Evolutionary conservation across 2,113 vertebrate species (phyloP), one percentile per base, ranked within the genome.

Genomic region (Mormyrus lacerda): DNA sequence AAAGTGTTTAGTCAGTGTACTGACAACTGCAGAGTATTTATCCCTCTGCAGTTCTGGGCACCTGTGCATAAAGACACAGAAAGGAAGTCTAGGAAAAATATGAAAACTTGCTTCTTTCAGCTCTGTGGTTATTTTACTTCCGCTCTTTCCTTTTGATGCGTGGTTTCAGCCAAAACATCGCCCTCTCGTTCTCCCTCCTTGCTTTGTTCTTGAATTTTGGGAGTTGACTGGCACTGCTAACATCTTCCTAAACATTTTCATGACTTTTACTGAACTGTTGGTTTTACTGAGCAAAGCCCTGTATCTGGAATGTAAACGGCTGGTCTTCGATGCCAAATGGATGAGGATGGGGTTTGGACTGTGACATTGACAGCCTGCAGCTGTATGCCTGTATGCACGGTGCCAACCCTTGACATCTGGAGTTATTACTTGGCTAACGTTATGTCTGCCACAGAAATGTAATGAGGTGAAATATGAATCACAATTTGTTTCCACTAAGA

Each of bases 21-120:
- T 87, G 87, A 27, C 87, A 65, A 24, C 21, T n/a, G 87, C 17
- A 21, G 31, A 50, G 86, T 55, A 53, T 87, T 87, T 87, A 87
- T 87, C 53, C 50, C 50, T 50, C 11, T 19, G 48, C 48, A 51
- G 42, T 35, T 50, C 8, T 35, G 31, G 21, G 31, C 86, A 61
- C 53, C 86, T 61, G 86, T 44, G 7, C 85, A 19, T 7, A 35
- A 87, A 31, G 27, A 5, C 39, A 24, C 8, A 39, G 31, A 45
- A n/a, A 87, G 27, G 19, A 86, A 39, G 21, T 87, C 27, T 55
- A 19, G 50, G 19, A 24, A 42, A 87, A 31, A 42, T 87, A 19
- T 24, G 35, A 61, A 87, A 10, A 10, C 39, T 58, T 65, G 35
- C 87, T 44, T 65, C 5, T 51, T 58, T 87, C 85, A 35, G 85